Base-by-base conservation (phyloP, 1,140 invertebrate species). In the Caenorhabditis inopinata region DNA sequence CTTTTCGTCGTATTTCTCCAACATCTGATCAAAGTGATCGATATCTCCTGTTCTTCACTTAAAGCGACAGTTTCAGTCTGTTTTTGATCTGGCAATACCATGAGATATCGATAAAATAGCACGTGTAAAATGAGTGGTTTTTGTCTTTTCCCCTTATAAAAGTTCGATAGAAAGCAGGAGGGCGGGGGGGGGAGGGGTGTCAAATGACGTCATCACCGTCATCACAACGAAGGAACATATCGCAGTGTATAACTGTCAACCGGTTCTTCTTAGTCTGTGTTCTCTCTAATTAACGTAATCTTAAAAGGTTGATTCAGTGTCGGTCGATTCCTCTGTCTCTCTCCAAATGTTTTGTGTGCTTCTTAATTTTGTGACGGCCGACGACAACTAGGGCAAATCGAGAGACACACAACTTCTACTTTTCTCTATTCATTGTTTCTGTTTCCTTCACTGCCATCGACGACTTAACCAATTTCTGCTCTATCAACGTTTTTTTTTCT, bases 261-360 rank as follows among this genome's bases (percentile, higher is more conserved):
- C 58, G 58, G 58, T 68, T 68, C 32, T 32, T n/a, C n/a, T 32
- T 38, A 21, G 58, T 68, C 58, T 68, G n/a, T 21, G 58, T 35
- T 68, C 58, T 68, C 58, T 68, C 32, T 68, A 68, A 68, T 51
- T 51, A 76, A 25, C 9, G 25, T 38, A 76, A 21, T 77, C 18
- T 58, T 62, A 2, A 38, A 77, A 77, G 38, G 32, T 77, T 77
- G 42, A 74, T 58, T 77, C 32, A 21, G 51, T 51, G n/a, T n/a
- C 46, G 32, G 25, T 47, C 49, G 32, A 76, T 51, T n/a, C n/a
- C 25, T 42, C 25, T 35, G 25, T 27, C 62, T 73, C 62, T 53
- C 46, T 46, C 49, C 38, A 42, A 45, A 47, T 77, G 51, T 77
- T 77, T 77, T 77, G 51, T 42, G 14, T 73, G 21, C 48, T 77